phyloP scores from a whole-genome alignment of 2,113 vertebrate genomes.

The Silurus asotus region DNA sequence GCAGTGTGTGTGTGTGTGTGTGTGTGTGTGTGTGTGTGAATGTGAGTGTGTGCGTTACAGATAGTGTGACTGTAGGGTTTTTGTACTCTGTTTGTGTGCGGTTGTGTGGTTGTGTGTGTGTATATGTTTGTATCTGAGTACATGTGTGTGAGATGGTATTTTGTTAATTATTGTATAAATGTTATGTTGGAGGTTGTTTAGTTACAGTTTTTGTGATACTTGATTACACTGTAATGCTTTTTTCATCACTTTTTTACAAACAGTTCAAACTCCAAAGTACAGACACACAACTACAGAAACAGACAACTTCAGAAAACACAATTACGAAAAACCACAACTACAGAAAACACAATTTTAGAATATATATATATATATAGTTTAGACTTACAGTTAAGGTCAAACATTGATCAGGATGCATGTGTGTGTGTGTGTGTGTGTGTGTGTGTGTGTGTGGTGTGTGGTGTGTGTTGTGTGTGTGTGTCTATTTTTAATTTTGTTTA shows the following conservation, averaged over 20 bases:
- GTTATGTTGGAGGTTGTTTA: background rate
- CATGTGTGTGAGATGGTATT: background rate
- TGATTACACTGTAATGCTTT: background rate
- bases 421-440: background rate
- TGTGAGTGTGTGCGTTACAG: too few species aligned
- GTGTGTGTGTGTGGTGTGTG: conserved; percentile 8
- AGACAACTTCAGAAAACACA: background rate
- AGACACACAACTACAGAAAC: background rate
- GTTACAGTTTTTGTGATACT: background rate
- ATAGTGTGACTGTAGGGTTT: too few species aligned
- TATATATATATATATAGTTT: too few species aligned
- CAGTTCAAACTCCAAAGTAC: background rate
- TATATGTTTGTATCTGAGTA: background rate
- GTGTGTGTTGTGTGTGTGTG: conserved; percentile 24
- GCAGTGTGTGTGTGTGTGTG: background rate
- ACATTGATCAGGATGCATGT: background rate
- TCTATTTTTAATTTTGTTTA: conserved; percentile 2
- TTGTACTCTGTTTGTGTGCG: background rate
- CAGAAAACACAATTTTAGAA: background rate
- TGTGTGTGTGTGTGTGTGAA: background rate
- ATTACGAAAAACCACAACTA: background rate
- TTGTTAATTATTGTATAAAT: conserved; percentile 14
- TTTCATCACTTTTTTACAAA: background rate
- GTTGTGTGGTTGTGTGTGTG: background rate
- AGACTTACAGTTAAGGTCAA: background rate